These are phyloP conservation scores for Nephrotoma guestfalica DNA, from an alignment of 2,888 invertebrate species.

Conservation along the genomic window DNA sequence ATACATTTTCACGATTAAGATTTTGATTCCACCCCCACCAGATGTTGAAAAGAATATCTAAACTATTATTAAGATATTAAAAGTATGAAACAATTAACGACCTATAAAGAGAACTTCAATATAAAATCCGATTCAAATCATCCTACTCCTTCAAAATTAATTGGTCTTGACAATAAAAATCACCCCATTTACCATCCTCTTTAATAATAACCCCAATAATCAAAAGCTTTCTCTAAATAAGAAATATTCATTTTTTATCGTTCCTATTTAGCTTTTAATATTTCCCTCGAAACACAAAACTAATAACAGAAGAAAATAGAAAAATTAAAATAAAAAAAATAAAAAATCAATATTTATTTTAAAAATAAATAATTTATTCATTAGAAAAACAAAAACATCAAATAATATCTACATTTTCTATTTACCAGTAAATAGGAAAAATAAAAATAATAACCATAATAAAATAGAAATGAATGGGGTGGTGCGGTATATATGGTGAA, in stretches of 20 bases:
- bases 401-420: not conserved
- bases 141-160: not conserved
- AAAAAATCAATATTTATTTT: not conserved
- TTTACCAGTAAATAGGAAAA: not conserved
- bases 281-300: not conserved
- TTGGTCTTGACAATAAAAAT: not conserved
- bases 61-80: no score
- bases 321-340: not conserved
- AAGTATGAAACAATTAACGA: no score
- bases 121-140: no score
- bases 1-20: no score
- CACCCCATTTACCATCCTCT: not conserved
- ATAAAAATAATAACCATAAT: not conserved
- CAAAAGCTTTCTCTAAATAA: not conserved
- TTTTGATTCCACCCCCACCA: no score
- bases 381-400: not conserved
- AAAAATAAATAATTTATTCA: not conserved
- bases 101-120: no score
- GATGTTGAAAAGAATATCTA: no score
- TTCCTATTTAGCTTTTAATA: not conserved
- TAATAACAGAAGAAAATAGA: not conserved
- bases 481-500: not conserved
- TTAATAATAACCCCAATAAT: not conserved
- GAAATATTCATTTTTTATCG: not conserved
- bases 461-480: not conserved